A percentile compares a stretch with the other conserved stretches of the same genome.
phyloP scores from a whole-genome alignment of 2,888 invertebrate species.

The Arge pagana region DNA sequence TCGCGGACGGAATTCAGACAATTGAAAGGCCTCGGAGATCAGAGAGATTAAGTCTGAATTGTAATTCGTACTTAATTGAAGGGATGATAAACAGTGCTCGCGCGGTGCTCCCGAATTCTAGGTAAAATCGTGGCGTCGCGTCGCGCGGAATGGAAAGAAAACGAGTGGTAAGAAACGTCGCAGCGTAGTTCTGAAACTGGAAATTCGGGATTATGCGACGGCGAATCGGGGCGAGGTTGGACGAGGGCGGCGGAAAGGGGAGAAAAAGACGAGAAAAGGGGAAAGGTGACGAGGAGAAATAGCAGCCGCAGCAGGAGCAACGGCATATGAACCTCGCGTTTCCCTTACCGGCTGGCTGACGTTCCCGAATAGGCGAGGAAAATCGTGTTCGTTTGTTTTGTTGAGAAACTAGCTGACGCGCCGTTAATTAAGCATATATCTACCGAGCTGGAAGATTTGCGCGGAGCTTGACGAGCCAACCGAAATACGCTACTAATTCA shows the following conservation, averaged over 20 bases:
- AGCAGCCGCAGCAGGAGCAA: not conserved
- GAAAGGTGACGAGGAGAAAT: not conserved
- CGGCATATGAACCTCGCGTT: not conserved
- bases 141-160: too few species aligned
- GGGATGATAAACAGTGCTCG: conserved; percentile 11
- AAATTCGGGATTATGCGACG: too few species aligned
- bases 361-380: conserved; percentile 18
- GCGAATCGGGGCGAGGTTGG: too few species aligned
- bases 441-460: conserved; percentile 43
- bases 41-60: conserved; percentile 21
- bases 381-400: conserved; percentile 40
- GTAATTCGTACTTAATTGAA: conserved; percentile 29
- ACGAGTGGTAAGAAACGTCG: not conserved
- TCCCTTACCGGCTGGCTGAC: conserved; percentile 22
- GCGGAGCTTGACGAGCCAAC: conserved; percentile 35
- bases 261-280: not conserved
- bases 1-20: too few species aligned
- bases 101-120: not conserved
- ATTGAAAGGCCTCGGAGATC: conserved; percentile 4
- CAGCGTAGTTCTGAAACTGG: too few species aligned
- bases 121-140: too few species aligned
- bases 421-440: conserved; percentile 49
- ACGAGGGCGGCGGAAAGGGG: not conserved
- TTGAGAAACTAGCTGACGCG: conserved; percentile 41
- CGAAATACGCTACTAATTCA: conserved; percentile 15